phyloP scores from a whole-genome alignment of 1,140 invertebrate species.

The Globodera ellingtonae region DNA sequence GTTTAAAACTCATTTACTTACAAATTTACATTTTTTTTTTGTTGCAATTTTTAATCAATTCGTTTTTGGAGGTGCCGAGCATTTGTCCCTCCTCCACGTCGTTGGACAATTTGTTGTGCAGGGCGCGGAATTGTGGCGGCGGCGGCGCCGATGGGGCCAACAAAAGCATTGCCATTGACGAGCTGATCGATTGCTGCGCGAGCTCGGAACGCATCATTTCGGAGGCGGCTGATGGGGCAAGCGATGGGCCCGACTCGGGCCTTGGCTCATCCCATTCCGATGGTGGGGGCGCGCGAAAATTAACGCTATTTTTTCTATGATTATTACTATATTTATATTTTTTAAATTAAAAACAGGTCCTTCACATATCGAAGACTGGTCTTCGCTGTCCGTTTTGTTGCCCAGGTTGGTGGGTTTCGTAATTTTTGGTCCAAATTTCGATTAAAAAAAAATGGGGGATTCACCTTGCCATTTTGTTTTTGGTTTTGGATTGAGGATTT shows the following conservation, averaged over 20 bases:
- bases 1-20: too few species aligned
- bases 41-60: slow-evolving; percentile 1
- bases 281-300: neutral
- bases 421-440: neutral
- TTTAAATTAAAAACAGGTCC: slow-evolving; percentile 36
- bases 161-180: slow-evolving; percentile 28
- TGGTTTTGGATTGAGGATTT: too few species aligned
- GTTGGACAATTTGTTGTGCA: slow-evolving; percentile 43
- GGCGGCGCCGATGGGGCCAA: slow-evolving; percentile 4
- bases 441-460: too few species aligned
- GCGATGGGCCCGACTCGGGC: slow-evolving; percentile 55
- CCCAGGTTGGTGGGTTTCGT: slow-evolving; percentile 52
- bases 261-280: slow-evolving; percentile 54
- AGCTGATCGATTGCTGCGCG: slow-evolving; percentile 26
- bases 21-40: too few species aligned
- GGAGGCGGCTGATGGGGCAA: neutral
- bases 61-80: slow-evolving; percentile 39
- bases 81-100: slow-evolving; percentile 43
- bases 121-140: slow-evolving; percentile 20
- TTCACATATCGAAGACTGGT: slow-evolving; percentile 63
- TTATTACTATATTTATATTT: too few species aligned
- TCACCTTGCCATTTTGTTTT: too few species aligned
- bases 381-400: slow-evolving; percentile 58
- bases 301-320: neutral
- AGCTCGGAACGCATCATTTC: neutral